Evolutionary conservation across 30 jellyfish, hydroid and myxozoan genomes (phyloP), one percentile per base, ranked within the genome.

Genomic region (Aurelia coerulea): DNA sequence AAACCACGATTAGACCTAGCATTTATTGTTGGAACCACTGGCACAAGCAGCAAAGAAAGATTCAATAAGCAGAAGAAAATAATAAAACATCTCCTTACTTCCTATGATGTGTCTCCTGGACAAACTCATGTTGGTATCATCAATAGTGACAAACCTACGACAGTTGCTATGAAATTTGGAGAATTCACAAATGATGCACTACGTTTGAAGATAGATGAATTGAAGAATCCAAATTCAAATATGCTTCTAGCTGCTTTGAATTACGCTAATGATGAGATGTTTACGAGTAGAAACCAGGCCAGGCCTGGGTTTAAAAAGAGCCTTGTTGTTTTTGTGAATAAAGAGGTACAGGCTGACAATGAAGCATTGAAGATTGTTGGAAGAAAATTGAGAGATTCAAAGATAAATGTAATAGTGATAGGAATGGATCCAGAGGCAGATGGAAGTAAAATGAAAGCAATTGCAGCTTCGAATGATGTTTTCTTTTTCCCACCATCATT

Each of bases 401-500:
- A 92, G 18, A 78, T 86, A 35, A 75, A 84, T 53, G 81, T 88
- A 70, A 80, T 93, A 18, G 90, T 93, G 52, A 74, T 93, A 41
- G 94, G 86, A 50, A 18, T 88, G 41, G 92, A 83, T 58, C 77
- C 86, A 34, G 81, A 68, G 5, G 91, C 64, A 18, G 79, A 62
- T 46, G 78, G 46, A 17, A 78, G 32, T 6, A 66, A 73, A 15
- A 9, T 77, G 53, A 46, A 42, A 23, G 83, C 80, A 2, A 42
- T 78, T 32, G 86, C 97, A 5, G 88, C 86, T 17, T 74, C 31
- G 18, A 18, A 87, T 79, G 84, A 81, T 32, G 96, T 88, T 13
- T 87, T 81, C 93, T 93, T 93, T 62, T 93, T 93, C 86, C 97
- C 98, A 51, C 95, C 92, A 11, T 49, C 35, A 12, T 79, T 93